A percentile compares a stretch with the other conserved stretches of the same genome.
Evolutionary conservation across 1,140 invertebrate species (phyloP).

Genomic region (Aricia agestis): DNA sequence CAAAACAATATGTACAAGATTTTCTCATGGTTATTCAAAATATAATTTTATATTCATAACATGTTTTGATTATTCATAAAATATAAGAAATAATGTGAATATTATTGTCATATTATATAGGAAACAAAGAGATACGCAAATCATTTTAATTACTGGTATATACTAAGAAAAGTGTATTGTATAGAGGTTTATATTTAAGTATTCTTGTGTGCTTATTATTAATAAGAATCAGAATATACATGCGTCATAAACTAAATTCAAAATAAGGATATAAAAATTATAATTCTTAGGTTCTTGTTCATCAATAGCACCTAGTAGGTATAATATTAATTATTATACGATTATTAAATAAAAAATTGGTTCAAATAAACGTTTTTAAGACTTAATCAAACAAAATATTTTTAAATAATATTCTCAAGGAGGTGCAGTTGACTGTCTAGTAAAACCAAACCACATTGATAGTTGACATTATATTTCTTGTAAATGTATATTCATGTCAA

Average conservation of each 20-base stretch:
- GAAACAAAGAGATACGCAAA: slow-evolving; percentile 15
- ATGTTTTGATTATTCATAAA: slow-evolving; percentile 17
- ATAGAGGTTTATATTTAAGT: background rate
- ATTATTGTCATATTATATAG: background rate
- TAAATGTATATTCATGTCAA: slow-evolving; percentile 15
- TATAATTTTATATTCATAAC: slow-evolving; percentile 10
- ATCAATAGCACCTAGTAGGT: too few species aligned
- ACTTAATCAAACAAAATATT: too few species aligned
- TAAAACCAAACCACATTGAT: background rate
- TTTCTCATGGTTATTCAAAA: slow-evolving; percentile 6
- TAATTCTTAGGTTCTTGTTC: too few species aligned
- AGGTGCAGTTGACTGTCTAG: background rate
- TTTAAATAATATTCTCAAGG: too few species aligned
- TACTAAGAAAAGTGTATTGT: slow-evolving; percentile 12
- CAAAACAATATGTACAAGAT: slow-evolving; percentile 8
- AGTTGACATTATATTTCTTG: background rate
- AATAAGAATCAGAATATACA: background rate
- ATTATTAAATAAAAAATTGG: too few species aligned
- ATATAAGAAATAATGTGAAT: slow-evolving; percentile 15
- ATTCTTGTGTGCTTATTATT: background rate
- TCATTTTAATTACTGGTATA: slow-evolving; percentile 13
- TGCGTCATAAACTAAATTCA: slow-evolving; percentile 4
- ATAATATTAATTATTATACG: too few species aligned
- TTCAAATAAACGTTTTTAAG: too few species aligned
- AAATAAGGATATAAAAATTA: too few species aligned